Conservation (phyloP, 1,140 invertebrate species). For the Copidosoma floridanum region DNA sequence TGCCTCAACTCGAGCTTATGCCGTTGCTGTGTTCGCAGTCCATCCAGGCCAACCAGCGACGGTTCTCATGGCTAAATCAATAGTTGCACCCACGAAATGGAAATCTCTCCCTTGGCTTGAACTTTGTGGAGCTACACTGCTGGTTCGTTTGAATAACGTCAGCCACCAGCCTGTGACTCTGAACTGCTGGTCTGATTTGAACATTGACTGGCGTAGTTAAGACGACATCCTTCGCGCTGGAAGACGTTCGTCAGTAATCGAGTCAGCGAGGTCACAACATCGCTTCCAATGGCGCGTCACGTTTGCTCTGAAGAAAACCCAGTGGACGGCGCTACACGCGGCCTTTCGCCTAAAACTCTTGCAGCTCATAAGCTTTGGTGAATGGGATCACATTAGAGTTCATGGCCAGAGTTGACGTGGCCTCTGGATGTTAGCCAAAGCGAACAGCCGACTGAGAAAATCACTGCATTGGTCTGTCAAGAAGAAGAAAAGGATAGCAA, state of each 20-base stretch:
- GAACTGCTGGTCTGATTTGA: conserved; percentile 10
- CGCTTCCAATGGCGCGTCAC: background rate
- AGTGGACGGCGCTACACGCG: too few relatives aligned
- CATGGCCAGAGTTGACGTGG: too few relatives aligned
- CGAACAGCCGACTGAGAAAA: too few relatives aligned
- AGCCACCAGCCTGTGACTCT: too few relatives aligned
- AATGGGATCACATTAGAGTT: background rate
- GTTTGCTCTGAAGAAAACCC: conserved; percentile 1
- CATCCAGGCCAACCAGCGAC: background rate
- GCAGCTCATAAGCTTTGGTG: background rate
- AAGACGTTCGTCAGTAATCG: conserved; percentile 4
- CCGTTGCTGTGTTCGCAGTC: background rate
- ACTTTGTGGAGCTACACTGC: too few relatives aligned
- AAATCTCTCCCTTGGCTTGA: too few relatives aligned
- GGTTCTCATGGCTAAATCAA: background rate
- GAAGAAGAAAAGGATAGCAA: too few relatives aligned
- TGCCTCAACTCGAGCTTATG: background rate
- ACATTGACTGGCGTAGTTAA: background rate
- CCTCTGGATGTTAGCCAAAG: too few relatives aligned
- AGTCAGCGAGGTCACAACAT: background rate
- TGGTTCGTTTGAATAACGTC: too few relatives aligned
- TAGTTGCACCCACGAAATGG: too few relatives aligned
- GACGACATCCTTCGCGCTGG: background rate
- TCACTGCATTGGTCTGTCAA: too few relatives aligned
- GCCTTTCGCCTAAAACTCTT: background rate